Evolutionary conservation across 2,888 invertebrate genomes (phyloP), one percentile per base, ranked within the genome.

Genomic region (Lypha dubia): DNA sequence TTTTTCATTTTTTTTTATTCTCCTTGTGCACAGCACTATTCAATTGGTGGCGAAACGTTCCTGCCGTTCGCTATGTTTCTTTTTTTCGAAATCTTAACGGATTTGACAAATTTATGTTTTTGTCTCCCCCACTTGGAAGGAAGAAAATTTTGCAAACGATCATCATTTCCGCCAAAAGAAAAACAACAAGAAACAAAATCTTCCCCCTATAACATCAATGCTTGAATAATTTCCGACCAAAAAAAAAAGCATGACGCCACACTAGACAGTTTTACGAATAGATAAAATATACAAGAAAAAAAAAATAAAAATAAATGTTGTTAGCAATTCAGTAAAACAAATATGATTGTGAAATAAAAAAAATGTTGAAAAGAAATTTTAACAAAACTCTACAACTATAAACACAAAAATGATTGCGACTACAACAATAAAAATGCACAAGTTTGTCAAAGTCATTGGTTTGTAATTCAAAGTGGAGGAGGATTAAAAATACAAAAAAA

Each of bases 41-140:
- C 24, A 32, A 41, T 60, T 68, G 58, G 67, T 49, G 76, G 60
- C 76, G 68, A 60, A 68, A 58, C 15, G 67, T 76, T 67, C 51
- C 49, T 76, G 65, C 56, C 58, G n/a, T n/a, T 5, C 28, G 15
- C 51, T 79, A 73, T 67, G 62, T 3, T 38, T 9, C 11, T 13
- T 38, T 44, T 65, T 79, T 79, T 71, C 60, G 77, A 81, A 77
- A 81, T 84, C 77, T 81, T 79, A 84, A 79, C 73, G 81, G 67
- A 79, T 79, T 86, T 91, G 89, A 91, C 89, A 91, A 90, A 91
- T 90, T 90, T 91, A 89, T 89, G 89, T 88, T 87, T 87, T 87
- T 87, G 73, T 87, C 90, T 91, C 88, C 88, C 53, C 74, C 73
- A 68, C 60, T 38, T 81, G 28, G 56, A 65, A 63, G 51, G 67